Conservation (phyloP, 2,797 vertebrate genomes). For the Xenopus petersii region DNA sequence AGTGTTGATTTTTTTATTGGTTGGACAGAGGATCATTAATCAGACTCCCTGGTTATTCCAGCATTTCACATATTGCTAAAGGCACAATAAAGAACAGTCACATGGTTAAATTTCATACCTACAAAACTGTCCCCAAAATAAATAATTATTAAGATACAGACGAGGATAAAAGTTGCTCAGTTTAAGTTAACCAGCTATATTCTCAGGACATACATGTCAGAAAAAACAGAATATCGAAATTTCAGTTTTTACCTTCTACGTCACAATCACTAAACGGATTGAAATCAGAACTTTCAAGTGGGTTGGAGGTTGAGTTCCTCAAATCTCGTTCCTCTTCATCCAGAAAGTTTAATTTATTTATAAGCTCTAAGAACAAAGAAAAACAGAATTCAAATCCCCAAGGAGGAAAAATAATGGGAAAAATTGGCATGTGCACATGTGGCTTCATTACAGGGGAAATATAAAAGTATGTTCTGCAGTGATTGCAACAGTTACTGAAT, state of each 20-base stretch:
- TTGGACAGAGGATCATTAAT: too few species aligned
- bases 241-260: conserved; percentile 74
- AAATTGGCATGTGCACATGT: background rate
- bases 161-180: too few species aligned
- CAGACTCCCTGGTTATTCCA: too few species aligned
- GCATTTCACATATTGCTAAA: too few species aligned
- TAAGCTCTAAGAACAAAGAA: conserved; percentile 81
- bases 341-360: conserved; percentile 95
- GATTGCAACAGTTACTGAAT: conserved; percentile 4
- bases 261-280: conserved; percentile 90
- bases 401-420: background rate
- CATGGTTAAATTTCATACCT: too few species aligned
- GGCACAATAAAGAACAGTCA: too few species aligned
- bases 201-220: too few species aligned
- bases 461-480: background rate
- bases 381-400: background rate
- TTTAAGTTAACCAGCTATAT: too few species aligned
- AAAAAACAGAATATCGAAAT: too few species aligned
- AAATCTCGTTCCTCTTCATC: conserved; percentile 81
- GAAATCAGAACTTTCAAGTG: conserved; percentile 81
- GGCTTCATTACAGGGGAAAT: background rate
- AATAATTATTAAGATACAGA: too few species aligned
- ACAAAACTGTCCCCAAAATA: too few species aligned
- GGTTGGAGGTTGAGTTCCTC: conserved; percentile 73
- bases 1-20: too few species aligned